Conservation (phyloP, 53 echinoderm and acorn worm genomes). For the Paracentrotus lividus region DNA sequence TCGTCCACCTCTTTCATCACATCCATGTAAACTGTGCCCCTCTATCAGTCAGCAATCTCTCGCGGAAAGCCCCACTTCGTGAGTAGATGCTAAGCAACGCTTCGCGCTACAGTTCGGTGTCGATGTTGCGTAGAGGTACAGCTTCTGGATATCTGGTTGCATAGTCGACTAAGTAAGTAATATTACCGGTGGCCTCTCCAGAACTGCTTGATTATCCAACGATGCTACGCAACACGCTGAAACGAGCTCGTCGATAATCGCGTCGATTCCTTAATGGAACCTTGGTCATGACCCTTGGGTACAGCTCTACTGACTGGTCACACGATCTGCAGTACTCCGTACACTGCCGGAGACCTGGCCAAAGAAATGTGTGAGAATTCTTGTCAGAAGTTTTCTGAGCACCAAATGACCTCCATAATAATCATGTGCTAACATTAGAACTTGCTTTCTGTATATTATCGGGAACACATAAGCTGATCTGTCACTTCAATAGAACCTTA, state of each 20-base stretch:
- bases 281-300: slow-evolving; percentile 24
- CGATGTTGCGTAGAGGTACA: neutral
- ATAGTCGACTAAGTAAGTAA: neutral
- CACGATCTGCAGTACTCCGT: slow-evolving; percentile 72
- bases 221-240: neutral
- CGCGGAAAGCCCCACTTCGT: slow-evolving; percentile 57
- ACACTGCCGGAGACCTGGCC: slow-evolving; percentile 66
- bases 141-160: slow-evolving; percentile 39
- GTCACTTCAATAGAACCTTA: neutral
- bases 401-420: slow-evolving; percentile 76
- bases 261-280: neutral
- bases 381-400: slow-evolving; percentile 66
- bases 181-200: neutral
- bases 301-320: slow-evolving; percentile 61
- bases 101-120: neutral
- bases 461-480: slow-evolving; percentile 72
- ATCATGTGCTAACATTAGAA: slow-evolving; percentile 44
- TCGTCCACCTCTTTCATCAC: slow-evolving; percentile 71
- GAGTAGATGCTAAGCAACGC: slow-evolving; percentile 26
- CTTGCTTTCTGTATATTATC: slow-evolving; percentile 47
- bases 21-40: slow-evolving; percentile 68
- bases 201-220: slow-evolving; percentile 1
- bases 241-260: slow-evolving; percentile 41
- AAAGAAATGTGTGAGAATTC: slow-evolving; percentile 10
- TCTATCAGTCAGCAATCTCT: slow-evolving; percentile 71